Base-by-base conservation (phyloP, 2,888 invertebrate species). In the Tetrapedia diversipes region DNA sequence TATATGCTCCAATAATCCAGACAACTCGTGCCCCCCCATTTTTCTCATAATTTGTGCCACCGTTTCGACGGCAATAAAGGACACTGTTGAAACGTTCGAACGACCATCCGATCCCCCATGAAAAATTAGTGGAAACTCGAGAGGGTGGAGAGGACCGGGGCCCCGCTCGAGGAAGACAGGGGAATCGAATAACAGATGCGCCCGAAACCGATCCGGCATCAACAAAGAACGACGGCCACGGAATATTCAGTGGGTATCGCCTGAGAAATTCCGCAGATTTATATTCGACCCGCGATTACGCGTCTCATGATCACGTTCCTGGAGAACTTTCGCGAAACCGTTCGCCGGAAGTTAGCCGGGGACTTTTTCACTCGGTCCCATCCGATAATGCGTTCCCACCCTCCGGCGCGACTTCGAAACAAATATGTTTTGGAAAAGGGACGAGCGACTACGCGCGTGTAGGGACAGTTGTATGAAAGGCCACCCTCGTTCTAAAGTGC, bases 251-350 rank as follows among this genome's bases (percentile, higher is more conserved):
- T 6, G 34, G 61, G 61, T 51, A 34, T 45, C 37, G 34, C 32
- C 45, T 19, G 63, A 22, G 64, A 69, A 37, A 60, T 69, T 69
- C 37, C 2, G 29, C 53, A 37, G 77, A 82, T 83, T 83, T 72
- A 59, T 83, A 83, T 83, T 83, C 83, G 59, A 43, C 47, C 67
- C 79, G 81, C 74, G 83, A 73, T 73, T 77, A 71, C 53, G 65
- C 75, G 70, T 79, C 77, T 74, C 75, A 77, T 83, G 84, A 83
- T 81, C 84, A 79, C 81, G 57, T 32, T 19, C 67, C 56, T 71
- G 70, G 49, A 63, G 71, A 83, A 70, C 56, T 65, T 81, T 73
- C 32, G 43, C 61, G 49, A 70, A 61, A 68, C 74, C 81, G 71
- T 75, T 69, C 71, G 10, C 2, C n/a, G 1, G 10, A 56, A 66